Conservation (phyloP, 2,888 invertebrate species). For the Drosophila hamatofila region DNA sequence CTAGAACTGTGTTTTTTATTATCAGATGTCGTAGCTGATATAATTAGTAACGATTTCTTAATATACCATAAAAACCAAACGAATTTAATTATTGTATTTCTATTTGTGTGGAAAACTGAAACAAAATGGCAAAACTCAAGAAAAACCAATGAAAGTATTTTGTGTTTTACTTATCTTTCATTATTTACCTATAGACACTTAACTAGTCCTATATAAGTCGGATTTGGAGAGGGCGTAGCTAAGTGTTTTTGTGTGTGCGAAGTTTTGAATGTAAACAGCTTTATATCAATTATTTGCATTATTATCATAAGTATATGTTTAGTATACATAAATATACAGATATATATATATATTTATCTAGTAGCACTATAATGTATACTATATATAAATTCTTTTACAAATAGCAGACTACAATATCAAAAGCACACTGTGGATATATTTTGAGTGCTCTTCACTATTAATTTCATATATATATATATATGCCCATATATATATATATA, state of each 20-base stretch:
- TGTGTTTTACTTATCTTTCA: background rate
- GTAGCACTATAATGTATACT: constrained; percentile 50
- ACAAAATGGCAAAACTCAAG: background rate
- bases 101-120: constrained; percentile 22
- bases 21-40: constrained; percentile 85
- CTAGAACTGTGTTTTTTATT: constrained; percentile 81
- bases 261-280: constrained; percentile 33
- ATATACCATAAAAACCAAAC: constrained; percentile 68
- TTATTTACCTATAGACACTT: constrained; percentile 56
- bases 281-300: constrained; percentile 42
- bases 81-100: constrained; percentile 51
- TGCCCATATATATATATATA: constrained; percentile 26
- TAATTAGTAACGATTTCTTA: constrained; percentile 68
- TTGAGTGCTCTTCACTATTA: constrained; percentile 46
- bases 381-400: constrained; percentile 77
- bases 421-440: constrained; percentile 71
- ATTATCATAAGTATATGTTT: constrained; percentile 63
- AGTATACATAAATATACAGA: constrained; percentile 29
- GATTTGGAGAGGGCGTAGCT: constrained; percentile 16
- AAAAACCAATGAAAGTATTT: constrained; percentile 45
- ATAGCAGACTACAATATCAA: constrained; percentile 78
- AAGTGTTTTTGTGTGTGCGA: constrained; percentile 17
- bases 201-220: constrained; percentile 46
- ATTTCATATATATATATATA: constrained; percentile 28
- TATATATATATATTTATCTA: constrained; percentile 30